Evolutionary conservation across 2,888 invertebrate genomes (phyloP), one percentile per base, ranked within the genome.

Genomic region (Melanchra persicariae): DNA sequence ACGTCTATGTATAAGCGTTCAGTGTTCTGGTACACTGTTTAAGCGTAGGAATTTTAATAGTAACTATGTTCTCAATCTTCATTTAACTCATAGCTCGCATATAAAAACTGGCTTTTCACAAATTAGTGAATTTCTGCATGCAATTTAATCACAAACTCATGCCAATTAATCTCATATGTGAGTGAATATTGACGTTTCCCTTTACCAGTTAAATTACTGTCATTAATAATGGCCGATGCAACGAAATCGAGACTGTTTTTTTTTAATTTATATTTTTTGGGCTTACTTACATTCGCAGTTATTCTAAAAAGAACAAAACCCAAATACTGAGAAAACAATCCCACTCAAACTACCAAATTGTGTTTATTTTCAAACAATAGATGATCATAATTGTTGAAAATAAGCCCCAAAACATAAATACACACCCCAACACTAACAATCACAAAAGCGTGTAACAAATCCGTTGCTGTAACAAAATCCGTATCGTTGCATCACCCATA

Each of bases 61-160:
- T 5, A n/a, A 34, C 45, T n/a, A 34, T 40, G 8, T 52, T 43
- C 19, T 0, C 7, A 45, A 45, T 3, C 5, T 54, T 49, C 2
- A 47, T 47, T 49, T 15, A 49, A 49, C 24, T 34, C 22, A 6
- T 15, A 54, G 12, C 3, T 51, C 22, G 1, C n/a, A 19, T 55
- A 47, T 0, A 1, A 24, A 37, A 49, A n/a, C 47, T 47, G 37
- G 37, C 12, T 24, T 12, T 10, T 72, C 47, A 24, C 12, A 55
- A 45, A 45, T 19, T 19, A 52, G 1, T 1, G 61, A 60, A 64
- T 64, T 2, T 51, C 19, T 63, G 45, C 90, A 89, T 91, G 90
- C 91, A 86, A 78, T 82, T 88, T 82, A 87, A 81, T 85, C 82
- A 90, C 88, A 87, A 83, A 70, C 77, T 76, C 91, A 90, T 91